Conservation (phyloP, 2,113 vertebrate species). For the Campylomormyrus numenius region DNA sequence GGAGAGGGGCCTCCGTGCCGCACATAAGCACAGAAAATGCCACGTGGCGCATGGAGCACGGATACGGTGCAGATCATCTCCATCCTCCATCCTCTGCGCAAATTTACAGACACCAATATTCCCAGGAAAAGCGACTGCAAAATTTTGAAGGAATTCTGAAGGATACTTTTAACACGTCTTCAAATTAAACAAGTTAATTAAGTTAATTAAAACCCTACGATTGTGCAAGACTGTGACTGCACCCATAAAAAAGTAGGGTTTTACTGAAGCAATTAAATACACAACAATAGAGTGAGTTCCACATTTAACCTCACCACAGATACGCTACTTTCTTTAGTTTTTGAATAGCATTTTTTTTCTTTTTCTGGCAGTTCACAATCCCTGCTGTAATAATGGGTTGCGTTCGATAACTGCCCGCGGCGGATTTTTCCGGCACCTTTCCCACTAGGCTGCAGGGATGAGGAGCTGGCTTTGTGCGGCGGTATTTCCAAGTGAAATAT, state of each 20-base stretch:
- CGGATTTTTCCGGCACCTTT: neutral
- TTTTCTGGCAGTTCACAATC: neutral
- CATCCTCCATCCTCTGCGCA: neutral
- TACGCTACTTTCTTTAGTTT: neutral
- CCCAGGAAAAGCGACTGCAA: neutral
- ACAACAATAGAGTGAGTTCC: neutral
- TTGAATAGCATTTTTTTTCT: neutral
- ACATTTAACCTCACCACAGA: neutral
- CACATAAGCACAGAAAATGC: neutral
- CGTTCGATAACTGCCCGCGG: neutral
- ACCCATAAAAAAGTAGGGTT: neutral
- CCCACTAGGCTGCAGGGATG: neutral
- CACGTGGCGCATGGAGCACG: neutral
- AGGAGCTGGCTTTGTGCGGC: constrained; percentile 8
- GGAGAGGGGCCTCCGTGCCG: neutral
- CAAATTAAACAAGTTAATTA: neutral
- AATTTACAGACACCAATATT: neutral
- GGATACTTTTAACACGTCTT: neutral
- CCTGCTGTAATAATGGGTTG: neutral
- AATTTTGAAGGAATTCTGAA: neutral
- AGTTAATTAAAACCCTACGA: neutral
- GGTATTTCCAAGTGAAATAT: constrained; percentile 2
- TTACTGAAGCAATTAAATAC: neutral
- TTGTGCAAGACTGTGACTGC: neutral
- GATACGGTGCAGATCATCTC: neutral